Conservation (phyloP, 2,113 vertebrate genomes). For the Strix aluco region DNA sequence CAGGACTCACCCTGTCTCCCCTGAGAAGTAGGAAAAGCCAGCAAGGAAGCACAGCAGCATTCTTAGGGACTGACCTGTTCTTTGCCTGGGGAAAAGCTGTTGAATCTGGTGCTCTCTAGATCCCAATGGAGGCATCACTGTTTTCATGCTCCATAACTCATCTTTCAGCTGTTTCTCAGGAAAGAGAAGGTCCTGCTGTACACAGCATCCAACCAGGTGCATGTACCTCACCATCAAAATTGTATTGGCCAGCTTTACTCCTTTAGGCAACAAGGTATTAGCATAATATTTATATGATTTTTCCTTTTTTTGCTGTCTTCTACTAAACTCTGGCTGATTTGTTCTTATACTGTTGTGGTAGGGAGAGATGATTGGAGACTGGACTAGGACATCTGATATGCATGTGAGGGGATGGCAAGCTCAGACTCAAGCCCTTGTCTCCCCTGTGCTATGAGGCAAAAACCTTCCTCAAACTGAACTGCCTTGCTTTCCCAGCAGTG, state of each 20-base stretch:
- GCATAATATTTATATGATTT: background rate
- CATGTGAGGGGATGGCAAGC: background rate
- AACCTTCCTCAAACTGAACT: background rate
- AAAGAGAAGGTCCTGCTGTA: background rate
- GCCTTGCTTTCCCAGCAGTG: background rate
- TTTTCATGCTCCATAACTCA: background rate
- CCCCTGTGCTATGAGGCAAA: background rate
- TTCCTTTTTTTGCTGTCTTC: background rate
- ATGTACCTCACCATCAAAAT: background rate
- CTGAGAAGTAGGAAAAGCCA: background rate
- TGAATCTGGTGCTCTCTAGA: background rate
- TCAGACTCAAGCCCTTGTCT: background rate
- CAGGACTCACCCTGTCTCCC: background rate
- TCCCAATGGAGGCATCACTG: background rate
- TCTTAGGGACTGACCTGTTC: background rate
- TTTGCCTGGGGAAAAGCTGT: background rate
- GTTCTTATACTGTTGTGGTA: background rate
- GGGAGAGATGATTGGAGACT: background rate
- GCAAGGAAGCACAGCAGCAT: background rate
- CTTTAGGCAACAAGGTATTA: background rate
- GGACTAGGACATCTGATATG: background rate
- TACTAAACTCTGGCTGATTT: background rate
- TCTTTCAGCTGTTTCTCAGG: background rate
- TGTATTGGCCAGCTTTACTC: background rate
- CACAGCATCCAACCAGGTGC: background rate